Evolutionary conservation across 2,797 vertebrate genomes (phyloP), one percentile per base, ranked within the genome.

Genomic region (Mionectes olivaceus): DNA sequence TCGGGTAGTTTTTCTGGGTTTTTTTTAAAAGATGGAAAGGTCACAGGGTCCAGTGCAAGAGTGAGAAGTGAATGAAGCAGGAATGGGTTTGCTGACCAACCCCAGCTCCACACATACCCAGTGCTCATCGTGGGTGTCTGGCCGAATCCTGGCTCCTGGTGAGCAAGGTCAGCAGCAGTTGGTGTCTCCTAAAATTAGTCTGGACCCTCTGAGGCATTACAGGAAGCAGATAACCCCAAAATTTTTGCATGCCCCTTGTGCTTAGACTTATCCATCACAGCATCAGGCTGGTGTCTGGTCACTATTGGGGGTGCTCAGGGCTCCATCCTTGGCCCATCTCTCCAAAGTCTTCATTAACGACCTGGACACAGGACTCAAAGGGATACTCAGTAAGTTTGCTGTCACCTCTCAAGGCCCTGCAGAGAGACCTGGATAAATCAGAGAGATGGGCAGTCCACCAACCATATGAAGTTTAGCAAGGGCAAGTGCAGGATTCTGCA

Each of bases 31-130:
- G 32, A 60, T 95, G 92, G 68, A 47, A 80, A 83, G 91, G 91
- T 95, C 60, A 79, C 89, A 83, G 95, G 95, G 96, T 97, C 96
- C 95, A 94, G 95, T 87, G 83, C 76, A 84, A 95, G 93, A 94
- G 71, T 6, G 1, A 94, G 93, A 84, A 60, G 49, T 41, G 50
- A 95, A 49, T 37, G 82, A 93, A 92, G 74, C 71, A 92, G 79
- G 87, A 91, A 76, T 82, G 89, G 87, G 61, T 82, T 95, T 80
- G 89, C 71, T 95, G 86, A 71, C 86, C 95, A 53, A 16, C 79
- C 68, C 21, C 41, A 91, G 93, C 78, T 93, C 95, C 69, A 35
- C 67, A 21, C 1, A 2, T 27, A 27, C 35, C 44, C 27, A 33
- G 0, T 12, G 59, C 37, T 80, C 83, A 16, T 12, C 0, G 0